Evolutionary conservation across 2,888 invertebrate species (phyloP).

Genomic region (Acheta domesticus): DNA sequence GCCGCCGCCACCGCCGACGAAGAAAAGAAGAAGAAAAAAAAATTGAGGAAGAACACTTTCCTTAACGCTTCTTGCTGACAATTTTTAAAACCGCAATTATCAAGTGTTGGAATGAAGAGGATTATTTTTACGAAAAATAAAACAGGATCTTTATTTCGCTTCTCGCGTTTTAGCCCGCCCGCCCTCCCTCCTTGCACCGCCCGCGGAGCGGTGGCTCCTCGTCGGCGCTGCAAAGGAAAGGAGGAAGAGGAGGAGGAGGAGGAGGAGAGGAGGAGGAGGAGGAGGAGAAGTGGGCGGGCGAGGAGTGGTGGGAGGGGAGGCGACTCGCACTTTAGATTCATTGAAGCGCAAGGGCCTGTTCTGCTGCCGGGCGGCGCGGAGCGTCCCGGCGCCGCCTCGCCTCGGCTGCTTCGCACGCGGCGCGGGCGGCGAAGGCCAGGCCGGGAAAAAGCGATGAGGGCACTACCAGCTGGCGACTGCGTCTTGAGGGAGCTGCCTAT

Average conservation of each 20-base stretch:
- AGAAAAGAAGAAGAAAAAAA: not conserved
- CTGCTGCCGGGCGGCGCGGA: not conserved
- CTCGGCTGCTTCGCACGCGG: conserved; percentile 4
- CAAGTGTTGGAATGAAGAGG: conserved; percentile 11
- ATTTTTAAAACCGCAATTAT: conserved; percentile 18
- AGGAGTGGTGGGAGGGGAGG: not conserved
- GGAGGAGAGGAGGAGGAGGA: not conserved
- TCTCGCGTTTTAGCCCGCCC: not conserved
- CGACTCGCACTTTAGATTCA: conserved; percentile 21
- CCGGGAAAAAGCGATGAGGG: too few species aligned
- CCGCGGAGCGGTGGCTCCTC: not conserved
- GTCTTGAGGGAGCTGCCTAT: too few species aligned
- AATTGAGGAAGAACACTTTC: not conserved
- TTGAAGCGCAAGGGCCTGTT: not conserved
- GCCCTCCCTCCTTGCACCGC: not conserved
- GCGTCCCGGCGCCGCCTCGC: not conserved
- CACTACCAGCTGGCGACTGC: too few species aligned
- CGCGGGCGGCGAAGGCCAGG: too few species aligned
- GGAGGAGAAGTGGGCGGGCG: not conserved
- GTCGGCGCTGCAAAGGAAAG: not conserved
- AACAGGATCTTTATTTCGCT: not conserved
- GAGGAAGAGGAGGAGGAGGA: not conserved
- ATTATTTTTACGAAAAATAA: conserved; percentile 18
- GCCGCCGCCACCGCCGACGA: not conserved
- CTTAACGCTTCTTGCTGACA: conserved; percentile 7